These are phyloP conservation scores for Ciconia stormi DNA, from an alignment of 2,113 vertebrate species.

Conservation along the genomic window DNA sequence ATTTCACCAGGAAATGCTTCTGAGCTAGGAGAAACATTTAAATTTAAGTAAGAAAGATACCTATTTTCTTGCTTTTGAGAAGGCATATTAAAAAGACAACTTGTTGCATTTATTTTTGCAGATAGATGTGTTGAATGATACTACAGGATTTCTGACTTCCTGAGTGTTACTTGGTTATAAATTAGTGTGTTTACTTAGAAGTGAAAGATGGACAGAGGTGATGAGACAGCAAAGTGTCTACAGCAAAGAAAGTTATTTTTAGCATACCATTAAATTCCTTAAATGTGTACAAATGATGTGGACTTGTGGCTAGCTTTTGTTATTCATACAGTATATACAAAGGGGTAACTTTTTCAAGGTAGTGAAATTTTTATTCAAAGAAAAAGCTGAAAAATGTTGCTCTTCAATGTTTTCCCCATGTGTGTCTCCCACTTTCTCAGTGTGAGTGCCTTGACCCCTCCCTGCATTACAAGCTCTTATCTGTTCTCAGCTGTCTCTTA, in stretches of 20 bases:
- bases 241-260: neutral
- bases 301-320: neutral
- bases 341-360: neutral
- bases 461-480: neutral
- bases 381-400: neutral
- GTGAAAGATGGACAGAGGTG: neutral
- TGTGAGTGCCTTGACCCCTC: neutral
- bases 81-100: neutral
- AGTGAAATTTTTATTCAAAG: neutral
- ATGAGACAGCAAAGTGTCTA: neutral
- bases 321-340: neutral
- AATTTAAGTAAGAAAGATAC: conserved; percentile 90
- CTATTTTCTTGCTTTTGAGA: conserved; percentile 31
- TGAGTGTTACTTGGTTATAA: neutral
- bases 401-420: neutral
- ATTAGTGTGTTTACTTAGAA: neutral
- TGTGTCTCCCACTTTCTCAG: neutral
- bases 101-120: neutral
- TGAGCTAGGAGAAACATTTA: conserved; percentile 97
- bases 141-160: neutral
- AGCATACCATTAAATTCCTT: neutral
- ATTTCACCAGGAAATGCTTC: conserved; percentile 95
- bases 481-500: neutral
- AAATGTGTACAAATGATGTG: neutral
- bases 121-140: neutral